These are phyloP conservation scores for Elymnias hypermnestra DNA, from an alignment of 1,140 invertebrate species.

Conservation along the genomic window DNA sequence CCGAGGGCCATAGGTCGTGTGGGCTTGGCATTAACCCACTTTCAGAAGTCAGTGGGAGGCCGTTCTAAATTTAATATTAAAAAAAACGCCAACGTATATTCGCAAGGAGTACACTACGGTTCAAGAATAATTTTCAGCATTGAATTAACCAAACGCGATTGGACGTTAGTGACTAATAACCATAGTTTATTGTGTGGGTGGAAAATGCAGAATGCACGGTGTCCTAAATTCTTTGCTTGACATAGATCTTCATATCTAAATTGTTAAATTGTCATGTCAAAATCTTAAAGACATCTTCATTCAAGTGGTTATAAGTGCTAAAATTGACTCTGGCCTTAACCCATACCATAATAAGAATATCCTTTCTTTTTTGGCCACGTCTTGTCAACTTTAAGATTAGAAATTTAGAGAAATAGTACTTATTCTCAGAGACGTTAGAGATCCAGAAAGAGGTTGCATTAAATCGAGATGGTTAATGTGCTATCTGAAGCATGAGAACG, in stretches of 20 bases:
- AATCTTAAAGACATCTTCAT: not conserved
- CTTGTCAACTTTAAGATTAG: no score
- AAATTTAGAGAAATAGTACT: no score
- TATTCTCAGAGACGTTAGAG: no score
- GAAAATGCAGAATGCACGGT: slow-evolving; percentile 9
- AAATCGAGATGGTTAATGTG: no score
- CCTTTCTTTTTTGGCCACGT: no score
- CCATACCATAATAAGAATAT: not conserved
- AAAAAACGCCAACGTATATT: slow-evolving; percentile 27
- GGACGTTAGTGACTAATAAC: slow-evolving; percentile 18
- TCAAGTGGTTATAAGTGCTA: not conserved
- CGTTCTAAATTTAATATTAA: slow-evolving; percentile 26
- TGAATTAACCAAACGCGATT: slow-evolving; percentile 25
- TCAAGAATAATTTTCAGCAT: slow-evolving; percentile 37
- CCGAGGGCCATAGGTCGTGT: slow-evolving; percentile 41
- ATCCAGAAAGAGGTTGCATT: no score
- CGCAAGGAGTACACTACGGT: slow-evolving; percentile 29
- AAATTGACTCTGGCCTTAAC: not conserved
- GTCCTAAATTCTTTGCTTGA: slow-evolving; percentile 14
- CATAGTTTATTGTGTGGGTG: slow-evolving; percentile 8
- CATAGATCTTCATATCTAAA: slow-evolving; percentile 10
- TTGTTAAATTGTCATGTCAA: not conserved
- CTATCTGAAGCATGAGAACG: no score
- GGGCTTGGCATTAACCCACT: slow-evolving; percentile 66
- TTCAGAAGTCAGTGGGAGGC: slow-evolving; percentile 51